Base-by-base conservation (phyloP, 1,140 invertebrate genomes). In the Drosophila sulfurigaster region DNA sequence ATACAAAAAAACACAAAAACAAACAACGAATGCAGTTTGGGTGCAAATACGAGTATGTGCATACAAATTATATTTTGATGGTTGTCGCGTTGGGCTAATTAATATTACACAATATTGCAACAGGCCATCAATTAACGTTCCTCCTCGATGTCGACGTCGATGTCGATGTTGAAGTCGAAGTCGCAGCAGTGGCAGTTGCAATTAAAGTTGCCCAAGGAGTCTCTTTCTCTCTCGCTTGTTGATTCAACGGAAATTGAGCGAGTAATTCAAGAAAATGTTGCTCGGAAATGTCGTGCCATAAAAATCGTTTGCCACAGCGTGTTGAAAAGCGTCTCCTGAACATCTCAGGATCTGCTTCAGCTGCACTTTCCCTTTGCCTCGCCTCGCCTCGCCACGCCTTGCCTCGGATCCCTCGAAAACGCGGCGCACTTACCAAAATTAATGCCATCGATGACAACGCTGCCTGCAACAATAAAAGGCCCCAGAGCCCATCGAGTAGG, bases 221-320 rank as follows among this genome's bases (percentile, higher is more conserved):
- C 20, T 25, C 20, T 25, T 25, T 25, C 20, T 25, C 20, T 35
- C 35, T 58, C 35, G 25, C 64, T 56, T 62, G 68, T 76, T 80
- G 68, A 91, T 91, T 91, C 89, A 82, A 71, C 76, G 89, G 89
- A 91, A 91, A 91, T 91, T 91, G 81, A 77, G 89, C 89, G 89
- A 77, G 78, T 91, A 91, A 91, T 91, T 91, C 83, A 91, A 63
- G 68, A 78, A 83, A 77, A 77, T 73, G 79, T 78, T 74, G 69
- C 70, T 77, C 73, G 79, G 63, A 82, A 74, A 78, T 89, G 83
- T 88, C 85, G 74, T 78, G 78, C 81, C 71, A 88, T 89, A 89
- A 88, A 88, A 89, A 78, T 83, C 62, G 68, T 51, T 76, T 72
- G 74, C 38, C 69, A 46, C 38, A 46, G 69, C 65, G 83, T 83